Percentiles rank a stretch among this genome's conserved stretches.
Evolutionary conservation across 2,113 vertebrate genomes (phyloP).

Genomic region (Seriola dumerili): DNA sequence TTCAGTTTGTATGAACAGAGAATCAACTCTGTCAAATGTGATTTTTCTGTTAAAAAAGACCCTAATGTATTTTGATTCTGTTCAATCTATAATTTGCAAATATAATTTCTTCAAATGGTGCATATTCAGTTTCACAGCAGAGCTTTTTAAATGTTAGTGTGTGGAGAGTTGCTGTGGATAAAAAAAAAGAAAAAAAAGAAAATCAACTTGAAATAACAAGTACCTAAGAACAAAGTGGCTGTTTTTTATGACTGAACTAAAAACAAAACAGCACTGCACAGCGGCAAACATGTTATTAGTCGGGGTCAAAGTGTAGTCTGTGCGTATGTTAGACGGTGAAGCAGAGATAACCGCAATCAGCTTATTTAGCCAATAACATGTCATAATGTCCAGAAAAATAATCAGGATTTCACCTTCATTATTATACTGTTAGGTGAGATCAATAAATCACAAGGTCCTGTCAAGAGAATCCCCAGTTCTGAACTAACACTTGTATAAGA

Average conservation of each 20-base stretch:
- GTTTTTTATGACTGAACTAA: background rate
- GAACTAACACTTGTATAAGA: constrained; percentile 6
- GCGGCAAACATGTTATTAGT: constrained; percentile 33
- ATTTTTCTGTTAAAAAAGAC: background rate
- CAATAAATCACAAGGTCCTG: background rate
- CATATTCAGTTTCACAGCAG: background rate
- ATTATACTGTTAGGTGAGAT: constrained; percentile 13
- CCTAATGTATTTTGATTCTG: background rate
- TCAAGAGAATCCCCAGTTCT: background rate
- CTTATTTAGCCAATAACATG: constrained; percentile 6
- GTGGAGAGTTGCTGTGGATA: background rate
- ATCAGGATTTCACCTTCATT: background rate
- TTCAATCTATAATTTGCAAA: background rate
- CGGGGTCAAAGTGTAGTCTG: constrained; percentile 43
- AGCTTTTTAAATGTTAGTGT: background rate
- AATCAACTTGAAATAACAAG: background rate
- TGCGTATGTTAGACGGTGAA: background rate
- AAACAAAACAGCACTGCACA: background rate
- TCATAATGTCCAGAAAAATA: background rate
- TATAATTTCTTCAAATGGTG: background rate
- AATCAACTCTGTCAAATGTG: background rate
- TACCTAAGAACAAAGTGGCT: background rate
- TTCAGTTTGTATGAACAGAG: background rate
- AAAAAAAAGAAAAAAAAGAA: background rate
- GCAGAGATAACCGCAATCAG: background rate